These are phyloP conservation scores for Laterallus jamaicensis DNA, from an alignment of 2,113 vertebrate genomes.

Conservation along the genomic window DNA sequence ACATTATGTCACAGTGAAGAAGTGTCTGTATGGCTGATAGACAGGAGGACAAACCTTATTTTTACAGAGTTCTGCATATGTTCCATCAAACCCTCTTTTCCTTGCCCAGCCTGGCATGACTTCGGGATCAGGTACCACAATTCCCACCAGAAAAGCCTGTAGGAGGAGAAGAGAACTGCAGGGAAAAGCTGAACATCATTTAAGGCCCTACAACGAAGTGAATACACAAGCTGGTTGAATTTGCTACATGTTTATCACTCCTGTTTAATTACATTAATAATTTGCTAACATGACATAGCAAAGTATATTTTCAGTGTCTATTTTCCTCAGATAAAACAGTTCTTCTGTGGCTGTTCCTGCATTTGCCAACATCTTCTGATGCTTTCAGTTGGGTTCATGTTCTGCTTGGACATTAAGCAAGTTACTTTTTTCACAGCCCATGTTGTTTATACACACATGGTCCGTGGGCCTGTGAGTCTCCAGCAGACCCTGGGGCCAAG, in stretches of 20 bases:
- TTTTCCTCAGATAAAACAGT: not conserved
- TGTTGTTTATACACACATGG: not conserved
- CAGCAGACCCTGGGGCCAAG: not conserved
- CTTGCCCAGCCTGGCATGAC: slow-evolving; percentile 92
- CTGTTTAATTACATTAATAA: not conserved
- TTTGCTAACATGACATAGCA: not conserved
- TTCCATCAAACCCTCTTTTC: slow-evolving; percentile 89
- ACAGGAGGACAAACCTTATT: slow-evolving; percentile 78
- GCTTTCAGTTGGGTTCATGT: not conserved
- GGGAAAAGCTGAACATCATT: not conserved
- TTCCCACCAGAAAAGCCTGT: slow-evolving; percentile 94
- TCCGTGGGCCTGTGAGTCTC: not conserved
- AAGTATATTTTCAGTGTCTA: not conserved
- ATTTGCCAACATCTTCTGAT: not conserved
- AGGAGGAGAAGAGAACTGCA: not conserved
- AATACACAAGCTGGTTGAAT: not conserved
- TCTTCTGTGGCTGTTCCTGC: not conserved
- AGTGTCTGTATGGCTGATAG: accelerated
- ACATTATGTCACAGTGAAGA: not conserved
- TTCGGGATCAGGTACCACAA: slow-evolving; percentile 92
- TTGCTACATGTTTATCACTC: not conserved
- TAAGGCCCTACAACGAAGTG: not conserved
- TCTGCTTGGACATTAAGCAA: not conserved
- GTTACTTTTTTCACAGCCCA: not conserved
- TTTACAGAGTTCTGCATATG: slow-evolving; percentile 86